Evolutionary conservation across 2,797 vertebrate species (phyloP), one percentile per base, ranked within the genome.

Genomic region (Notolabrus celidotus): DNA sequence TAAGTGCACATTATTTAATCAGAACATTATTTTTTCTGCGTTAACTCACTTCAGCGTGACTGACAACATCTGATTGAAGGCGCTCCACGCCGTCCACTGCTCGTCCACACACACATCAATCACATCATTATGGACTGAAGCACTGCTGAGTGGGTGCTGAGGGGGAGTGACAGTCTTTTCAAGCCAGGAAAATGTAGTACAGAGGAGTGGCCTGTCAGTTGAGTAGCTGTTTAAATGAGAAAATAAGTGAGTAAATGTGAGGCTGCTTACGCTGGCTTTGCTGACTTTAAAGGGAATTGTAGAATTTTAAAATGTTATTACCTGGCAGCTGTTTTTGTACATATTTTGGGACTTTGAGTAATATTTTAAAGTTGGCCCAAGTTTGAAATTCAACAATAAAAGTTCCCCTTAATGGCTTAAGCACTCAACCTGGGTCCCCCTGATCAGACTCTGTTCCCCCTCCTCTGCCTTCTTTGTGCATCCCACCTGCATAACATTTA

Each of bases 61-160:
- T 81, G 74, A 81, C 80, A 76, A 39, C 76, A 71, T 68, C 64
- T 70, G 49, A 76, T 62, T 74, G 80, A 78, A 74, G 15, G 58
- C 46, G 8, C 75, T 57, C 68, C 74, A 68, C 39, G 62, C 47
- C 58, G 16, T 53, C 74, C 69, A 56, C 63, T 52, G 43, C 77
- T 62, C 64, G 20, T 74, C 75, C 72, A 56, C 71, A 80, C 71
- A 78, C 76, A 82, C 74, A 79, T 89, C 87, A 82, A 64, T 90
- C 88, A 84, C 64, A 39, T 69, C 71, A 70, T 85, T 86, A 55
- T 83, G 70, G 53, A 11, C 29, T 41, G 67, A 60, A 67, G 43
- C 50, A 41, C 66, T 47, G 14, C 56, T 52, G 71, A 78, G 86
- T 83, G 81, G 80, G 86, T 74, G 80, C 62, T 38, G 69, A 77